These are phyloP conservation scores for Coenonympha arcania DNA, from an alignment of 2,888 invertebrate genomes.

Conservation along the genomic window DNA sequence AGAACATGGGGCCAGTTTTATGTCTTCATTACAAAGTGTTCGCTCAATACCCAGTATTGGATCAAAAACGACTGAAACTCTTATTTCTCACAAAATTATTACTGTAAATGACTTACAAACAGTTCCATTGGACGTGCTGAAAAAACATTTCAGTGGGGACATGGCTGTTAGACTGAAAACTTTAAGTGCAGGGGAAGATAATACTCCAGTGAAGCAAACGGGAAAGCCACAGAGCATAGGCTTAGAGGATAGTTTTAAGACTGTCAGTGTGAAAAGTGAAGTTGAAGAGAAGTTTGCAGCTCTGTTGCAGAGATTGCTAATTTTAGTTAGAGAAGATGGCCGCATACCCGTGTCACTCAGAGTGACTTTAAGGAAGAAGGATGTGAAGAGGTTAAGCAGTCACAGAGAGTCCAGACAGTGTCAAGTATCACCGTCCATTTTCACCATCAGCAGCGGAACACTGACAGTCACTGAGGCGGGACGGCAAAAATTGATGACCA, in stretches of 20 bases:
- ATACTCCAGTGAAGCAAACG: conserved; percentile 79
- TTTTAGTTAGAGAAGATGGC: conserved; percentile 83
- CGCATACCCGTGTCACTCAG: conserved; percentile 83
- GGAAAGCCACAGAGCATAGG: conserved; percentile 87
- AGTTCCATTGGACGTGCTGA: conserved; percentile 71
- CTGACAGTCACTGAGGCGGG: conserved; percentile 69
- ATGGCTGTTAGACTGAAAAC: conserved; percentile 80
- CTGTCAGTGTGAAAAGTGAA: conserved; percentile 81
- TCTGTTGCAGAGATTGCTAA: conserved; percentile 79
- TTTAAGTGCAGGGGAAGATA: conserved; percentile 83
- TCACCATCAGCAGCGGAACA: conserved; percentile 67
- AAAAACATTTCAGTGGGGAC: conserved; percentile 78
- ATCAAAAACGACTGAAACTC: conserved; percentile 77
- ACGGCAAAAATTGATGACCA: conserved; percentile 78
- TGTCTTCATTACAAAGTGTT: conserved; percentile 77
- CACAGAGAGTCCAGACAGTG: conserved; percentile 84
- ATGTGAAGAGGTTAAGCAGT: conserved; percentile 77
- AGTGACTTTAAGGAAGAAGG: conserved; percentile 82
- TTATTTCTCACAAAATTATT: conserved; percentile 78
- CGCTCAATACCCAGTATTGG: conserved; percentile 85
- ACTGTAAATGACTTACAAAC: conserved; percentile 80
- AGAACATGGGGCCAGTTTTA: conserved; percentile 76
- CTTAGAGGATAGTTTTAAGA: conserved; percentile 84
- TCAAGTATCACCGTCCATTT: conserved; percentile 79
- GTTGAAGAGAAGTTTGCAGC: conserved; percentile 81